Evolutionary conservation across 2,888 invertebrate genomes (phyloP).

Genomic region (Panzeria rudis): DNA sequence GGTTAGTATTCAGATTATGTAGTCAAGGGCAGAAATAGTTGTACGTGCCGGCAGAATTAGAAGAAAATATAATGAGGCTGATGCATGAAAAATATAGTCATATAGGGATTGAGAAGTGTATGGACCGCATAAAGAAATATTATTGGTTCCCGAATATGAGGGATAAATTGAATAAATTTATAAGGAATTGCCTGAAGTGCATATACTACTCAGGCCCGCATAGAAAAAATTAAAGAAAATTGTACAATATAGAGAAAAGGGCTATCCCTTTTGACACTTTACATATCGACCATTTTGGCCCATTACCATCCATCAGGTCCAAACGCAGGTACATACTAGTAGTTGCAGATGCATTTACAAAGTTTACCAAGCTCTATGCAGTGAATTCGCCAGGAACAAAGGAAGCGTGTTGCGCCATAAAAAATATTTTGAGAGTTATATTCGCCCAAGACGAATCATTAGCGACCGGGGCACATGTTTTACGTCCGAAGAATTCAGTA

Average conservation of each 20-base stretch:
- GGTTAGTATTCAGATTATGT: neutral
- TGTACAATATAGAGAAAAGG: neutral
- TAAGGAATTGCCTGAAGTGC: neutral
- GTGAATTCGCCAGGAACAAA: slow-evolving; percentile 1
- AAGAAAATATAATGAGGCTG: neutral
- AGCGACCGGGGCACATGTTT: neutral
- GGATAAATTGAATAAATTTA: neutral
- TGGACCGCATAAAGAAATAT: neutral
- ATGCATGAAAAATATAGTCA: neutral
- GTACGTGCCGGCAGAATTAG: neutral
- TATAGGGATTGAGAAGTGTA: neutral
- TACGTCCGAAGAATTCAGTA: neutral
- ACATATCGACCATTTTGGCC: slow-evolving; percentile 49
- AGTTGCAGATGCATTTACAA: slow-evolving; percentile 28
- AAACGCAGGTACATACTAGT: slow-evolving; percentile 40
- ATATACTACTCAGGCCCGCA: neutral
- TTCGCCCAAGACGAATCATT: neutral
- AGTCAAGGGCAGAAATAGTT: neutral
- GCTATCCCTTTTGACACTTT: slow-evolving; percentile 17
- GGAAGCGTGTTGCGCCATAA: neutral
- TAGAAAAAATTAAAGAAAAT: neutral
- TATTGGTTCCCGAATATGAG: neutral
- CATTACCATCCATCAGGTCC: slow-evolving; percentile 28
- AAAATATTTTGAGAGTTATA: neutral
- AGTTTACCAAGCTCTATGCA: slow-evolving; percentile 21